These are phyloP conservation scores for Pluvialis apricaria DNA, from an alignment of 2,113 vertebrate species.

Conservation along the genomic window DNA sequence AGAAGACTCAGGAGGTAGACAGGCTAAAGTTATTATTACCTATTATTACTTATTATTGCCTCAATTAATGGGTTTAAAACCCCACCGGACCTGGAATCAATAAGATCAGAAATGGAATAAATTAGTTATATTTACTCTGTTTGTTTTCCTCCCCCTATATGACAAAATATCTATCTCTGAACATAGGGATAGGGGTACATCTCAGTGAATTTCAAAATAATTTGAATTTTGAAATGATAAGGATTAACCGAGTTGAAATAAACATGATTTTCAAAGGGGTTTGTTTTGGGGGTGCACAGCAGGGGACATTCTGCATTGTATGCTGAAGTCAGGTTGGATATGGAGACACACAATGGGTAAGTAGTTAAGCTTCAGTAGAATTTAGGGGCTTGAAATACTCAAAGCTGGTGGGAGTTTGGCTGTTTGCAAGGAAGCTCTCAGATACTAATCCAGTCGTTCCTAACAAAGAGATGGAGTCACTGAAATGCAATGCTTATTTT, in stretches of 20 bases:
- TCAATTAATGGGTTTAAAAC: not conserved
- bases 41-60: constrained; percentile 6
- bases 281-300: not conserved
- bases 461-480: not conserved
- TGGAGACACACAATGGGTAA: not conserved
- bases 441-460: not conserved
- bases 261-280: not conserved
- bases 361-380: not conserved
- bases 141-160: not conserved
- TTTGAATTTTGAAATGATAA: not conserved
- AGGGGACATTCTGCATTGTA: not conserved
- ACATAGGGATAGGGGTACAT: not conserved
- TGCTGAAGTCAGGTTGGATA: not conserved
- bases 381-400: not conserved
- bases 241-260: not conserved
- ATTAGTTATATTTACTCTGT: not conserved
- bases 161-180: not conserved
- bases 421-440: not conserved
- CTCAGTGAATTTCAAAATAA: not conserved
- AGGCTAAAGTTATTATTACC: constrained; percentile 18
- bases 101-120: not conserved
- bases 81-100: not conserved
- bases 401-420: not conserved
- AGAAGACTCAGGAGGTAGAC: not conserved
- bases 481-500: not conserved